These are phyloP conservation scores for Malacoraja senta DNA, from an alignment of 2,797 vertebrate genomes.

Conservation along the genomic window DNA sequence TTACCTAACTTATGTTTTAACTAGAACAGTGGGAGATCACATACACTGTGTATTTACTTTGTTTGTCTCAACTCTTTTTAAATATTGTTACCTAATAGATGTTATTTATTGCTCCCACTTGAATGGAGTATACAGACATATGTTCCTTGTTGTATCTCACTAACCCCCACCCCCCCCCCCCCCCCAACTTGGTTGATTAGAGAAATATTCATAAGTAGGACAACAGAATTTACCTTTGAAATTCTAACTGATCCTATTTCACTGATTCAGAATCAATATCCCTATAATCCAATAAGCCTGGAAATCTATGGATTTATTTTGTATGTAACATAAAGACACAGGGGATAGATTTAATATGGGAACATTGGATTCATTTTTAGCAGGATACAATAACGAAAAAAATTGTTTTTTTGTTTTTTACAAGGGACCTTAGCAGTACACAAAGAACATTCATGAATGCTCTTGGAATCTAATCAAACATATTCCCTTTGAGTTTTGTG, in stretches of 20 bases:
- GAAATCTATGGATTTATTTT: not conserved
- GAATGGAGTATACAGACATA: not conserved
- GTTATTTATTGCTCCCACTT: not conserved
- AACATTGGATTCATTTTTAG: slow-evolving; percentile 6
- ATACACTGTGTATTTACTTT: not conserved
- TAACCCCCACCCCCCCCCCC: not conserved
- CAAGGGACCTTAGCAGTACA: not conserved
- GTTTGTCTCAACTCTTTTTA: not conserved
- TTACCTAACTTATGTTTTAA: slow-evolving; percentile 31
- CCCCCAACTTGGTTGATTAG: not conserved
- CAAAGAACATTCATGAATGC: not conserved
- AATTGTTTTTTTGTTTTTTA: not conserved
- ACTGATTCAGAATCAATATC: not conserved
- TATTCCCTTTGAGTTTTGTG: not conserved
- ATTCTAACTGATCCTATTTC: not conserved
- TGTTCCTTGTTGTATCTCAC: not conserved
- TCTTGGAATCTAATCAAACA: not conserved
- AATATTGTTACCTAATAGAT: not conserved
- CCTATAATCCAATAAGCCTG: not conserved
- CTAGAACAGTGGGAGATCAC: not conserved
- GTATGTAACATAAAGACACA: not conserved
- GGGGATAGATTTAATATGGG: not conserved
- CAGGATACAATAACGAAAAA: not conserved
- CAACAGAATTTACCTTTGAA: not conserved
- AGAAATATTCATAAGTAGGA: not conserved